These are phyloP conservation scores for Corvus moneduloides DNA, from an alignment of 2,113 vertebrate genomes.

Conservation along the genomic window DNA sequence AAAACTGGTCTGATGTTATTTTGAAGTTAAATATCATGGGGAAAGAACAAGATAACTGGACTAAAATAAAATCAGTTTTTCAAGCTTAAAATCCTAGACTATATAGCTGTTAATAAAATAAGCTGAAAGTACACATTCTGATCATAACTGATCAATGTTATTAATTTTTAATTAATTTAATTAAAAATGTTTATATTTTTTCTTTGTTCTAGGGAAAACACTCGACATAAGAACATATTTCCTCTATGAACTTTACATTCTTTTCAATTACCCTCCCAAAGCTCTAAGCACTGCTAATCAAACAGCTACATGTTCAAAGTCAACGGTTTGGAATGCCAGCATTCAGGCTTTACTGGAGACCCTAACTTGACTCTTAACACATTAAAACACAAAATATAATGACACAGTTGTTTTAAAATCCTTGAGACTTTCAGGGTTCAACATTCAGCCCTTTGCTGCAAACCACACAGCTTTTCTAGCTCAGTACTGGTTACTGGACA, in stretches of 20 bases:
- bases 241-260: neutral
- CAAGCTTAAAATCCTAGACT: neutral
- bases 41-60: neutral
- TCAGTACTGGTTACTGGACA: neutral
- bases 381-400: neutral
- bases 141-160: neutral
- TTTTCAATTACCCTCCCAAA: neutral
- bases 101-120: neutral
- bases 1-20: neutral
- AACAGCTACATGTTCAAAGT: neutral
- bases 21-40: neutral
- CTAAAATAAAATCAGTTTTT: neutral
- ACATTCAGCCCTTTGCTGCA: neutral
- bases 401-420: neutral
- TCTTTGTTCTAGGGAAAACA: neutral
- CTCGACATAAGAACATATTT: neutral
- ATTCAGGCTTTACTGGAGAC: neutral
- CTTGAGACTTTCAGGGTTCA: neutral
- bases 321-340: neutral
- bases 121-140: neutral
- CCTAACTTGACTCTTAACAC: neutral
- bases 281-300: neutral
- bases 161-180: neutral
- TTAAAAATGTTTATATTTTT: neutral
- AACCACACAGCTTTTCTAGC: neutral